Evolutionary conservation across 2,888 invertebrate genomes (phyloP).

Genomic region (Cetonia aurata): DNA sequence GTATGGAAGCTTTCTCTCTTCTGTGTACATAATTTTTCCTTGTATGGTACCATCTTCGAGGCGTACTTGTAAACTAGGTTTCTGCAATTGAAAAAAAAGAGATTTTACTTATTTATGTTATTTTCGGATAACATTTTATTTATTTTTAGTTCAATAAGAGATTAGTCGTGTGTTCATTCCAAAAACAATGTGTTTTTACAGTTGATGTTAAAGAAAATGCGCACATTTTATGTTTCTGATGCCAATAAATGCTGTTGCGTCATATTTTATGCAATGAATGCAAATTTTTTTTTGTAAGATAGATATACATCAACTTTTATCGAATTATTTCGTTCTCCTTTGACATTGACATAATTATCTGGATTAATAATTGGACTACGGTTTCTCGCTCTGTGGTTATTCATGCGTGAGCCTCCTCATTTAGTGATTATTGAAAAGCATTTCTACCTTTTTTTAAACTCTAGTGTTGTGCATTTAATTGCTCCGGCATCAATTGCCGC

Average conservation of each 20-base stretch:
- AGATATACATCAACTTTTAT: too few species aligned
- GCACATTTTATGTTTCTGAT: too few species aligned
- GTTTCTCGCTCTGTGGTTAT: neutral
- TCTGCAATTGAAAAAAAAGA: conserved; percentile 36
- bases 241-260: too few species aligned
- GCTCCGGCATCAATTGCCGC: conserved; percentile 1
- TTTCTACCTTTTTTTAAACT: neutral
- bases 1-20: conserved; percentile 42
- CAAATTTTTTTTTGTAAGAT: neutral
- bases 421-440: conserved; percentile 11
- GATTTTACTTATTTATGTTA: too few species aligned
- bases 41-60: conserved; percentile 48
- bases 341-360: conserved; percentile 31
- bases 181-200: too few species aligned
- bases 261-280: too few species aligned
- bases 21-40: conserved; percentile 46
- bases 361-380: conserved; percentile 19
- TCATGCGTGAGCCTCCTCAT: neutral
- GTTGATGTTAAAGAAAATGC: too few species aligned
- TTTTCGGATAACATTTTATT: neutral
- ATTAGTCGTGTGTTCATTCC: too few species aligned
- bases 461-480: conserved; percentile 8
- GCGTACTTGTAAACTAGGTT: conserved; percentile 46
- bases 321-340: conserved; percentile 8
- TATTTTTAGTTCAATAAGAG: too few species aligned